phyloP scores from a whole-genome alignment of 2,113 vertebrate species.

The Phylloscopus trochilus region DNA sequence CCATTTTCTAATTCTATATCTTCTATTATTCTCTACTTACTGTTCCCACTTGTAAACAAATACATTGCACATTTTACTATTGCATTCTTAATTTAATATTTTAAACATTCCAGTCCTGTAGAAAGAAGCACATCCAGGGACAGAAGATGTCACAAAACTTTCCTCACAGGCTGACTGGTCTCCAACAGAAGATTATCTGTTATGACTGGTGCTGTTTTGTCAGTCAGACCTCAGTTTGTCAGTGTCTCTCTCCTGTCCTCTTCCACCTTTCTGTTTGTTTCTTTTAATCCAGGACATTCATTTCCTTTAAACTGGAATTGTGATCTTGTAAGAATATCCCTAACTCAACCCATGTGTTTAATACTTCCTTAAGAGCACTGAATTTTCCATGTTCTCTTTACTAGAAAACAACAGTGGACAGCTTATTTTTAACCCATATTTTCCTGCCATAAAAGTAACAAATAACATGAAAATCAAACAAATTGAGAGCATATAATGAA shows the following conservation, averaged over 20 bases:
- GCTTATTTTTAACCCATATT: not conserved
- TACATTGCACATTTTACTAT: not conserved
- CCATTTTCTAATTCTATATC: not conserved
- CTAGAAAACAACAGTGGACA: not conserved
- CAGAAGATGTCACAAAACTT: not conserved
- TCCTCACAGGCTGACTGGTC: not conserved
- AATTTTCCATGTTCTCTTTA: not conserved
- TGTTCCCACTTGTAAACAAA: not conserved
- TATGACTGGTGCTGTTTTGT: not conserved
- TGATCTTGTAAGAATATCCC: not conserved
- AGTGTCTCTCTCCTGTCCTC: not conserved
- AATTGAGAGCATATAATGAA: not conserved
- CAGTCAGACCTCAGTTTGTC: not conserved
- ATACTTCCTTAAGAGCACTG: not conserved
- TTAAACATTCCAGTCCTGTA: not conserved
- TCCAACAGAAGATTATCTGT: not conserved
- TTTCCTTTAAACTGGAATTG: not conserved
- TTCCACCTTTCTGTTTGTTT: not conserved
- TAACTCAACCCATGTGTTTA: not conserved
- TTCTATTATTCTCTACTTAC: not conserved
- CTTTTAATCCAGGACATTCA: not conserved
- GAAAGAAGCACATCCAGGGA: not conserved
- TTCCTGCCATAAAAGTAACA: not conserved
- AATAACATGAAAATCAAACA: not conserved
- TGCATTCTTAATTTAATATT: not conserved